Evolutionary conservation across 2,888 invertebrate genomes (phyloP).

Genomic region (Leptarthrus brevirostris): DNA sequence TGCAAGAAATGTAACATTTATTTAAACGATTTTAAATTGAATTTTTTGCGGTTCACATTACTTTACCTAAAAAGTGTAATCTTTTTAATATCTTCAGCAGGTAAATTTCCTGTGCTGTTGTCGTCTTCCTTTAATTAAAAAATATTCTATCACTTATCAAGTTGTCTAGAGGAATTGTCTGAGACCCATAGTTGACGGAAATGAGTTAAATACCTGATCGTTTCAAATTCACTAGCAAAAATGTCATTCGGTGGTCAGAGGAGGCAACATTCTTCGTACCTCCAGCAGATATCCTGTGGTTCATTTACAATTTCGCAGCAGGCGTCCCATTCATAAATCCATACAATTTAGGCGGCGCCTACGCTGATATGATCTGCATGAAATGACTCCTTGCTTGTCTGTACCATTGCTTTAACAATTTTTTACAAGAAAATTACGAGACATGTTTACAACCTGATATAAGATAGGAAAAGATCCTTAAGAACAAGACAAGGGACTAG

Average conservation of each 20-base stretch:
- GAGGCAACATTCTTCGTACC: slow-evolving; percentile 27
- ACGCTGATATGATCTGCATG: slow-evolving; percentile 26
- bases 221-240: slow-evolving; percentile 7
- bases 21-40: no score
- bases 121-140: no score
- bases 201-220: neutral
- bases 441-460: slow-evolving; percentile 44
- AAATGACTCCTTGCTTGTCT: slow-evolving; percentile 32
- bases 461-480: slow-evolving; percentile 19
- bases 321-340: slow-evolving; percentile 25
- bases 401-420: slow-evolving; percentile 24
- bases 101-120: no score
- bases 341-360: slow-evolving; percentile 26
- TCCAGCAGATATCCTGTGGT: slow-evolving; percentile 20
- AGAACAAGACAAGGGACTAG: slow-evolving; percentile 29
- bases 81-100: no score
- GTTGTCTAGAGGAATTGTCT: slow-evolving; percentile 35
- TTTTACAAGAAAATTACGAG: slow-evolving; percentile 37
- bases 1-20: no score
- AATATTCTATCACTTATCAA: no score
- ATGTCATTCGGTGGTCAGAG: slow-evolving; percentile 33
- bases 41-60: no score
- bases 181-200: neutral
- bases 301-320: slow-evolving; percentile 34
- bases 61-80: no score